Percentiles rank a stretch among this genome's conserved stretches.
phyloP scores from a whole-genome alignment of 2,113 vertebrate species.

The Myrmophylax atrothorax region DNA sequence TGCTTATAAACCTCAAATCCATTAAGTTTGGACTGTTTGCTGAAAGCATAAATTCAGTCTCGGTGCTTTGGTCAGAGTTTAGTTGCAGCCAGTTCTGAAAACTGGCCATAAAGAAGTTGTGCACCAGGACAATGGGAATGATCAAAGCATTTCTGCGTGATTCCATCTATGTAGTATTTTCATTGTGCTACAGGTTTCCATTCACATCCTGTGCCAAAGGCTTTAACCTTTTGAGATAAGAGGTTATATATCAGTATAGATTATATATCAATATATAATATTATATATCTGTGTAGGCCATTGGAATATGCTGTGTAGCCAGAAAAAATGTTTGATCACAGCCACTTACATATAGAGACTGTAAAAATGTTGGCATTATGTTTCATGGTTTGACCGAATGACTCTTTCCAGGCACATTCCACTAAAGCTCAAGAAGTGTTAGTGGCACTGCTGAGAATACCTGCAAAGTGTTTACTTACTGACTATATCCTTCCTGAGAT shows the following conservation, averaged over 20 bases:
- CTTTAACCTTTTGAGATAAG: not conserved
- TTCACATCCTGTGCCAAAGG: not conserved
- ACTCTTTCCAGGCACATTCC: not conserved
- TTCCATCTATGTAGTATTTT: not conserved
- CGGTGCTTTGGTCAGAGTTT: not conserved
- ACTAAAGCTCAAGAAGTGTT: not conserved
- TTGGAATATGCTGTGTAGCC: not conserved
- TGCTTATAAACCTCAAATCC: not conserved
- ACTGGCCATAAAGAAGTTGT: not conserved
- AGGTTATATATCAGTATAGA: not conserved
- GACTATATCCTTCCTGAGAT: not conserved
- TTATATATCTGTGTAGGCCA: not conserved
- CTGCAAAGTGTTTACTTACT: not conserved
- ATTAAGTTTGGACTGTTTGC: not conserved
- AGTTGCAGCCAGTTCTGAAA: not conserved
- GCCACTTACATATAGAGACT: not conserved
- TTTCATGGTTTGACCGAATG: not conserved
- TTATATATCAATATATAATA: not conserved
- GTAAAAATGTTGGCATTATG: not conserved
- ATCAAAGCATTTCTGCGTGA: not conserved
- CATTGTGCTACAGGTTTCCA: not conserved
- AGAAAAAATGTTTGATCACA: not conserved
- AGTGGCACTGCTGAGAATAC: not conserved
- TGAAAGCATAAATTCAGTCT: not conserved
- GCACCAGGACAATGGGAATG: not conserved